A percentile compares a stretch with the other conserved stretches of the same genome.
Evolutionary conservation across 2,113 vertebrate species (phyloP).

Genomic region (Chelonoidis abingdonii): DNA sequence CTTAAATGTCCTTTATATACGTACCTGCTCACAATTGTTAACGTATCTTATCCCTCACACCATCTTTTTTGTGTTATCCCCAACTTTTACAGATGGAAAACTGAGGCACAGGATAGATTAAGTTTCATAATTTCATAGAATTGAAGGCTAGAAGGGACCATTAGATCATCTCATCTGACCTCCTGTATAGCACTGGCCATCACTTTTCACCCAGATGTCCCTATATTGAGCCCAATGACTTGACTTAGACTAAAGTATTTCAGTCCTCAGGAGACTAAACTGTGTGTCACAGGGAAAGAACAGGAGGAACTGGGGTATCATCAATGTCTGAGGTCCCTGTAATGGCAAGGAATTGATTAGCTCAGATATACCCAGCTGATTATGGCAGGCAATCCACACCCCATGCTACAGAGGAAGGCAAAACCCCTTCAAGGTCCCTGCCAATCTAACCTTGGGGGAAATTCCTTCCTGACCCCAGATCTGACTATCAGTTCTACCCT

Average conservation of each 20-base stretch:
- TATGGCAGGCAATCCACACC: background rate
- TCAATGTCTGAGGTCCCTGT: background rate
- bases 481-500: no score
- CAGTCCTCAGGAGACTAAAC: background rate
- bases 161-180: background rate
- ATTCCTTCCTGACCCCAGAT: background rate
- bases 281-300: background rate
- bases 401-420: background rate
- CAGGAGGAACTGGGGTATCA: background rate
- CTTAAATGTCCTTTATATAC: background rate
- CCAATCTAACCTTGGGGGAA: background rate
- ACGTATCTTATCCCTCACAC: background rate
- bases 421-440: background rate
- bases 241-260: background rate
- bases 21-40: background rate
- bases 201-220: background rate
- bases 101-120: background rate
- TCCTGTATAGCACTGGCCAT: background rate
- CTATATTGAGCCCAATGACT: background rate
- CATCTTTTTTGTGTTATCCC: background rate
- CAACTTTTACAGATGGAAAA: background rate
- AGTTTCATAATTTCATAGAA: background rate
- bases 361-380: background rate
- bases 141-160: background rate
- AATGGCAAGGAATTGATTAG: background rate